Evolutionary conservation across 2,113 vertebrate genomes (phyloP).

Genomic region (Rutilus rutilus): DNA sequence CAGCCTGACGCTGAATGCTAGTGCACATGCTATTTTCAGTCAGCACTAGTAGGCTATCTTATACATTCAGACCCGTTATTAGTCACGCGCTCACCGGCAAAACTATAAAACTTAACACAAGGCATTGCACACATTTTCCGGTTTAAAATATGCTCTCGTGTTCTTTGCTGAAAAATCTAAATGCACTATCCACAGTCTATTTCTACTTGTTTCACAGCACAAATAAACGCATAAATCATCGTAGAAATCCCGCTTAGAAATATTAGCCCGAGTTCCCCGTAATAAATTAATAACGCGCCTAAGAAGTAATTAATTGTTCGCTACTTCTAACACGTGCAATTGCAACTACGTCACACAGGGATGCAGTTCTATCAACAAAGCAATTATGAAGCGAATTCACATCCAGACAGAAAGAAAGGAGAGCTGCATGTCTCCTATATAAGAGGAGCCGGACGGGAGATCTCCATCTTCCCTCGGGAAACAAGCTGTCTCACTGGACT

Average conservation of each 20-base stretch:
- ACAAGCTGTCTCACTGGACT: background rate
- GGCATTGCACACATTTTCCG: background rate
- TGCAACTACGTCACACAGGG: conserved; percentile 48
- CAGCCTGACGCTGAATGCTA: background rate
- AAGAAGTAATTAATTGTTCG: conserved; percentile 47
- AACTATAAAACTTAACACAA: background rate
- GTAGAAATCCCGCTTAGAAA: background rate
- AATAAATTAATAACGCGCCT: conserved; percentile 2
- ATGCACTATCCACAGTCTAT: background rate
- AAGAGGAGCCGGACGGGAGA: conserved; percentile 11
- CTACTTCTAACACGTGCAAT: conserved; percentile 47
- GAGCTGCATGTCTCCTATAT: background rate
- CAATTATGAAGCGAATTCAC: background rate
- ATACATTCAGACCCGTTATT: background rate
- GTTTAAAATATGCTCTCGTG: background rate
- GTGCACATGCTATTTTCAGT: background rate
- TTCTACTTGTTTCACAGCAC: background rate
- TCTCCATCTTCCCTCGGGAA: conserved; percentile 40
- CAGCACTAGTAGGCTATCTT: background rate
- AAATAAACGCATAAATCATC: background rate
- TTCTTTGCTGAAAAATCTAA: background rate
- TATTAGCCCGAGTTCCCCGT: background rate
- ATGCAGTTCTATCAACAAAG: conserved; percentile 21
- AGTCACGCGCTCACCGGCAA: background rate
- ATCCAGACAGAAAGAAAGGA: background rate